Evolutionary conservation across 2,888 invertebrate species (phyloP), one percentile per base, ranked within the genome.

Genomic region (Uloborus plumipes): DNA sequence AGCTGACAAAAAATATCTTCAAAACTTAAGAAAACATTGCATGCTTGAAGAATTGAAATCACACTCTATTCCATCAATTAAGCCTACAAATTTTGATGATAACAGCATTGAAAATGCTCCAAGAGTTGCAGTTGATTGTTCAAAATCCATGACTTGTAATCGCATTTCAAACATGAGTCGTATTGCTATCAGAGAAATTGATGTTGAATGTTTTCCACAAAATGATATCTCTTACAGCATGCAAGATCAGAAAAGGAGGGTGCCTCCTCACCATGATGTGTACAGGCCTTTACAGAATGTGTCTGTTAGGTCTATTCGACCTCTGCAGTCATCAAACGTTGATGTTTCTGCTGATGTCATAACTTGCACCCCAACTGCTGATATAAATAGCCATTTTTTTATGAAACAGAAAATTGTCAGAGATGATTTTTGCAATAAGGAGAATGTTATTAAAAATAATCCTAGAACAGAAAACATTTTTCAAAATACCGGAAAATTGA

Each of bases 381-480:
- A 64, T 51, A 64, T 70, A 9, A 64, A 70, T 26, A 31, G 20
- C 55, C 39, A 53, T 22, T 15, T 16, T 18, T 51, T 50, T 49
- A 64, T 74, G 51, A 26, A 64, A 15, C 69, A 70, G 50, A 18
- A 49, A n/a, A 22, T 70, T 31, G 6, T 58, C 2, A 69, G 70
- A 22, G 50, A 58, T 64, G 15, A 64, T n/a, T 59, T 69, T 14
- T 62, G 69, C 64, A 75, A 81, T 39, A 81, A 81, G 58, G 80
- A 81, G 62, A 81, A 81, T 70, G 65, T 81, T 58, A 18, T 73
- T 69, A 62, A 26, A 2, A 77, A 73, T 47, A 72, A 20, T 18
- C 50, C 39, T 6, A 61, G 50, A 61, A 9, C 16, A 1, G 16
- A 61, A 72, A 31, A 61, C 11, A 7, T 26, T 11, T 51, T 51